Conservation (phyloP, 1,140 invertebrate genomes). For the Diploscapter pachys region DNA sequence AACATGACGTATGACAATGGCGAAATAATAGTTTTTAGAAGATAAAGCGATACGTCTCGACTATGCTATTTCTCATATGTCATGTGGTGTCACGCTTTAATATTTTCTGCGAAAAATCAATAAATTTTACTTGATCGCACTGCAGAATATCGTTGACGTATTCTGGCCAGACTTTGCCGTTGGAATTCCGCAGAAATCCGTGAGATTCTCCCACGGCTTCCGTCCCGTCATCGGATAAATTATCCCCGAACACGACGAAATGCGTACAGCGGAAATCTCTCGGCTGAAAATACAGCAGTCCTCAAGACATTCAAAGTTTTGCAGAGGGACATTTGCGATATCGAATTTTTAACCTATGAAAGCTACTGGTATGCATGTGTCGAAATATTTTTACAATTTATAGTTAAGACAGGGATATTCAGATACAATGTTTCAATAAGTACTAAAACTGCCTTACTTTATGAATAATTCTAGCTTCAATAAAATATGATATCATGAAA, state of each 20-base stretch:
- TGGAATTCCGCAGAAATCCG: conserved; percentile 37
- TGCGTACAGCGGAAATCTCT: conserved; percentile 28
- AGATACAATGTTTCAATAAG: no score
- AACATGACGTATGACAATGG: not conserved
- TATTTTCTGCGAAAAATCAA: not conserved
- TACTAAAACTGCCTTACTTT: no score
- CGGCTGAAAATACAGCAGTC: conserved; percentile 8
- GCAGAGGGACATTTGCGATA: no score
- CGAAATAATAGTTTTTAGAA: not conserved
- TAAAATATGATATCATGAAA: no score
- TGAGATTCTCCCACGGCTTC: conserved; percentile 34
- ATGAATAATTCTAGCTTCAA: no score
- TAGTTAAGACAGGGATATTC: no score
- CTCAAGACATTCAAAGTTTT: not conserved
- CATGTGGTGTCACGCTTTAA: no score
- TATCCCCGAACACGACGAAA: conserved; percentile 38
- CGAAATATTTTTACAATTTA: no score
- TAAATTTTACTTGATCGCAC: conserved; percentile 30
- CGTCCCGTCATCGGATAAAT: conserved; percentile 38
- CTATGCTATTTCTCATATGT: not conserved
- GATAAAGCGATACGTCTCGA: not conserved
- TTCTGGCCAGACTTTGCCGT: conserved; percentile 43
- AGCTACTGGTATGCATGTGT: conserved; percentile 2
- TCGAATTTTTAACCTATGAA: conserved; percentile 11
- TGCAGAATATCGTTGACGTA: conserved; percentile 37